Conservation (phyloP, 2,113 vertebrate genomes). For the Apus apus region DNA sequence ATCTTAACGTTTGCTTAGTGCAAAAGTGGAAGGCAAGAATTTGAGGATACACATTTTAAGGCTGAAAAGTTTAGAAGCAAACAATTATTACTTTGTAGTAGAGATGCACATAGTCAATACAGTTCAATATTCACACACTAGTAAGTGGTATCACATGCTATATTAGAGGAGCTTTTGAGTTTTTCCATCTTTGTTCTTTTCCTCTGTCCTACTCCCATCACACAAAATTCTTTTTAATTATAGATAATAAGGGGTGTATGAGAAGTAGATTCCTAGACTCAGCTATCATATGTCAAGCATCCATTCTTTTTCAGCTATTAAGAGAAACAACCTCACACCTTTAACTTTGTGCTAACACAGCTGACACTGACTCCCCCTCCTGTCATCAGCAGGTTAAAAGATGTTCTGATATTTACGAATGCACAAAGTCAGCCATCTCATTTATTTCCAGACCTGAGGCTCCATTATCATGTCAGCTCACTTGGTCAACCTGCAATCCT, state of each 20-base stretch:
- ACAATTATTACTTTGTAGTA: neutral
- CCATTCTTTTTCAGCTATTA: constrained; percentile 28
- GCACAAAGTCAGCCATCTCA: constrained; percentile 13
- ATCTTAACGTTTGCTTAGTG: neutral
- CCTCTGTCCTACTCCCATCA: neutral
- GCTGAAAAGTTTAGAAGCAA: neutral
- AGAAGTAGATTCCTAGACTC: neutral
- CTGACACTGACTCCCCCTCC: neutral
- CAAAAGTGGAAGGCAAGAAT: neutral
- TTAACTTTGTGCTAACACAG: constrained; percentile 17
- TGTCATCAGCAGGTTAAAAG: constrained; percentile 11
- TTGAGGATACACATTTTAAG: neutral
- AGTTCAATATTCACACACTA: neutral
- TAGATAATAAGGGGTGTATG: neutral
- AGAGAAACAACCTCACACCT: neutral
- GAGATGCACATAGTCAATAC: neutral
- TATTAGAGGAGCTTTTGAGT: neutral
- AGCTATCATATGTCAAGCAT: neutral
- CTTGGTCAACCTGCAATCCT: constrained; percentile 22
- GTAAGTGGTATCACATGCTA: neutral
- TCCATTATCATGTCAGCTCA: constrained; percentile 33
- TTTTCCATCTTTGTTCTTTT: neutral
- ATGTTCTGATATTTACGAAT: constrained; percentile 57
- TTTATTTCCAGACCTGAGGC: constrained; percentile 29
- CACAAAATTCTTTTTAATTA: constrained; percentile 10